phyloP scores from a whole-genome alignment of 2,797 vertebrate species.

The Streptopelia turtur region DNA sequence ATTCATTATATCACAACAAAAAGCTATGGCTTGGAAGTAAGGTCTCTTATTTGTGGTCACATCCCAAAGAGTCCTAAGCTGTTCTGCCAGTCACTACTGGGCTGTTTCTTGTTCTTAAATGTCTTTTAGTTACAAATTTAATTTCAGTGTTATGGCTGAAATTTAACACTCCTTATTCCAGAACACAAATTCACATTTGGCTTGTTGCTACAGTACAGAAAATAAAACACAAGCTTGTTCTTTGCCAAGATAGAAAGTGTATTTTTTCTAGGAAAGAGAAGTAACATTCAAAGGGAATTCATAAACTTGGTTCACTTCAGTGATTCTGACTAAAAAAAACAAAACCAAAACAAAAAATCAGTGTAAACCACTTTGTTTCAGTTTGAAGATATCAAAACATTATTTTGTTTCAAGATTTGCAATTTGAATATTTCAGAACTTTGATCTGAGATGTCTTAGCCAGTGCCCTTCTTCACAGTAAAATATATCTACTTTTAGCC shows the following conservation, averaged over 20 bases:
- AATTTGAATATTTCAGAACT: not conserved
- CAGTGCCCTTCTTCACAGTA: not conserved
- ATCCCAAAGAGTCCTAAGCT: no score
- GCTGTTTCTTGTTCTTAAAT: not conserved
- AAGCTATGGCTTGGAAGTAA: slow-evolving; percentile 21
- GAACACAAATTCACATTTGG: not conserved
- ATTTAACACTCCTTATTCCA: not conserved
- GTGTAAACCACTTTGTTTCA: not conserved
- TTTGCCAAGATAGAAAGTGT: not conserved
- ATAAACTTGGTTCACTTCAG: not conserved
- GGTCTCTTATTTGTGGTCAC: not conserved
- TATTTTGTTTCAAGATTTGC: not conserved
- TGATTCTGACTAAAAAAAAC: not conserved
- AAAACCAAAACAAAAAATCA: not conserved
- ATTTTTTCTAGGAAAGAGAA: not conserved
- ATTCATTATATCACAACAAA: slow-evolving; percentile 45
- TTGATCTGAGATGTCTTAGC: not conserved
- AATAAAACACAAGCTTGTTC: not conserved
- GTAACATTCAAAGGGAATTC: not conserved
- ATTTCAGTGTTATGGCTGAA: not conserved
- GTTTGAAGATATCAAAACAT: not conserved
- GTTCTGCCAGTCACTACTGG: no score
- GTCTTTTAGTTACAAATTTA: not conserved
- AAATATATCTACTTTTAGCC: not conserved
- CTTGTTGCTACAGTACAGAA: not conserved